Percentiles rank a stretch among this genome's conserved stretches.
phyloP scores from a whole-genome alignment of 2,888 invertebrate genomes.

The Cybosia mesomella region DNA sequence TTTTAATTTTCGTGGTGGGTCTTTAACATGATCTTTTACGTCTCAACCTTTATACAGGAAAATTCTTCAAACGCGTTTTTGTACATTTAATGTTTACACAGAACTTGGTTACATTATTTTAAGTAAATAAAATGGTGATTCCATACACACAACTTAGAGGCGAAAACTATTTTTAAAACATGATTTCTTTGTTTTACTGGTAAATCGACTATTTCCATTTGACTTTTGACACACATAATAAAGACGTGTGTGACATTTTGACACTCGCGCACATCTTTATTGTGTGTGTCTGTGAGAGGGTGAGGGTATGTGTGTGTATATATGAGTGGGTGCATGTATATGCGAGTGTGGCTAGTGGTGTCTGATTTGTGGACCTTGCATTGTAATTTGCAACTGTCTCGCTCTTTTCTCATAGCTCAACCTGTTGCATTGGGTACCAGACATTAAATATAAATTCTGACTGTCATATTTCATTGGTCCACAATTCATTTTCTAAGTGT shows the following conservation, averaged over 20 bases:
- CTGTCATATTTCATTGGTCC: background rate
- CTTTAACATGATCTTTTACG: constrained; percentile 22
- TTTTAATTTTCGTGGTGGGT: constrained; percentile 21
- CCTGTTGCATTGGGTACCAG: background rate
- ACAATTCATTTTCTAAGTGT: background rate
- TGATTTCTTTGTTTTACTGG: no score
- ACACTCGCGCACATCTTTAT: no score
- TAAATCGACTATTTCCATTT: no score
- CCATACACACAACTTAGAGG: background rate
- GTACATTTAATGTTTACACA: background rate
- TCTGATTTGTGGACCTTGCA: no score
- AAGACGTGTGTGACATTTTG: no score
- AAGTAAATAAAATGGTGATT: background rate
- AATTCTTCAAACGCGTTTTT: constrained; percentile 12
- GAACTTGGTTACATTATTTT: background rate
- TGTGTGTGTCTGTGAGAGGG: no score
- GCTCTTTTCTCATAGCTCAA: background rate
- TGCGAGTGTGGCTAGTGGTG: no score
- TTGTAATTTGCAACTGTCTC: no score
- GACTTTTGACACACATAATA: no score
- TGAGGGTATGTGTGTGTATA: no score
- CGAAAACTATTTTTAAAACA: background rate
- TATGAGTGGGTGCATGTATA: no score
- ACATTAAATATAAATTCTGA: background rate
- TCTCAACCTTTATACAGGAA: constrained; percentile 15